Percentiles rank a stretch among this genome's conserved stretches.
These are phyloP conservation scores for Stomatorhinus ivindoensis DNA, from an alignment of 2,113 vertebrate species.

Conservation along the genomic window DNA sequence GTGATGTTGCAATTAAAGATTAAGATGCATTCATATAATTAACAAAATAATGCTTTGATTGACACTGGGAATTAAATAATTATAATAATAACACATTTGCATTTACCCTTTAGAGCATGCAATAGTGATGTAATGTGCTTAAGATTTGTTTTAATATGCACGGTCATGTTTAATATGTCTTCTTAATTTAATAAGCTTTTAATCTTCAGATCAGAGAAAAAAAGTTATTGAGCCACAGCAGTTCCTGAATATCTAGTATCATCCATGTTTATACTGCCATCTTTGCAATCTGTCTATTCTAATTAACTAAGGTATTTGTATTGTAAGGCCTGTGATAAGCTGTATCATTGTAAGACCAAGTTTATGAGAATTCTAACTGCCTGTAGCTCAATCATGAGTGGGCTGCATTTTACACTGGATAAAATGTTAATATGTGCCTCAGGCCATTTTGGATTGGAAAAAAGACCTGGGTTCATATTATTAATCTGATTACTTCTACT, in stretches of 20 bases:
- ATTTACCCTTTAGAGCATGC: neutral
- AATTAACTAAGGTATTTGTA: conserved; percentile 30
- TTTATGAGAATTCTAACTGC: conserved; percentile 55
- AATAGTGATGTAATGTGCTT: neutral
- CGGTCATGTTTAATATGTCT: neutral
- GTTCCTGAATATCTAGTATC: neutral
- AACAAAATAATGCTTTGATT: neutral
- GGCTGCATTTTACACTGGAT: conserved; percentile 51
- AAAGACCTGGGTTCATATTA: conserved; percentile 26
- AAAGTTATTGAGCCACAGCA: neutral
- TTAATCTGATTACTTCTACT: conserved; percentile 28
- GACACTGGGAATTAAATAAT: neutral
- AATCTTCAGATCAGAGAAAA: neutral
- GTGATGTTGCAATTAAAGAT: neutral
- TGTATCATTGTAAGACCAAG: conserved; percentile 50
- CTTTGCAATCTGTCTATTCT: neutral
- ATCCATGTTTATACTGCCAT: neutral
- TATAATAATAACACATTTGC: neutral
- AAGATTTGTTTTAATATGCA: neutral
- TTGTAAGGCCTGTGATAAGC: conserved; percentile 42
- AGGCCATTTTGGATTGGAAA: conserved; percentile 46
- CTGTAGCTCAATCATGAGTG: conserved; percentile 45
- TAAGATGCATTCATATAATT: neutral
- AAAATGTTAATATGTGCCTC: conserved; percentile 62
- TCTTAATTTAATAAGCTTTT: conserved; percentile 1